Evolutionary conservation across 2,888 invertebrate species (phyloP), one percentile per base, ranked within the genome.

Genomic region (Mimumesa dahlbomi): DNA sequence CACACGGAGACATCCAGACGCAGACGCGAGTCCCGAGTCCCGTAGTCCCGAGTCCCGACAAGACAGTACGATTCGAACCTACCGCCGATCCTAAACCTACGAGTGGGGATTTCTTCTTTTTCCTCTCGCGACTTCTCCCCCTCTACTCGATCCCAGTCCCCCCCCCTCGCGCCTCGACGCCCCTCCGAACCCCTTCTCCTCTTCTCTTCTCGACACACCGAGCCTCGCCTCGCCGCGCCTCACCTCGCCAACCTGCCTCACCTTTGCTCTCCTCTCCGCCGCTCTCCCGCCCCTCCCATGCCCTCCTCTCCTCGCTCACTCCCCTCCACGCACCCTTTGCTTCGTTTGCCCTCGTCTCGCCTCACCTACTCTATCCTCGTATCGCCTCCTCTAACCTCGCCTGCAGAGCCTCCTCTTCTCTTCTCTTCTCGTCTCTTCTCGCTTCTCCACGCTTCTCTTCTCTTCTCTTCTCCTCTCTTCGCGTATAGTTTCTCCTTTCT

Each of bases 21-120:
- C 79, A 77, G 77, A 77, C 77, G 77, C 77, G 91, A 91, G 91
- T 68, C n/a, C n/a, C n/a, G n/a, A n/a, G n/a, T n/a, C n/a, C n/a
- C 74, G 79, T 76, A 77, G 77, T 79, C 77, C 79, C 77, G 91
- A 91, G 91, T 68, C 68, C 64, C 69, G 78, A 70, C 71, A 79
- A 81, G 82, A 85, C 84, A 83, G 84, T 84, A 82, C 82, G 73
- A 83, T 84, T 83, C 77, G 78, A 82, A 81, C 77, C 78, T 75
- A 75, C 71, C 71, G 56, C 57, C 69, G 43, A 61, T 66, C 69
- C 58, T 63, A 58, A 54, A 65, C 59, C 59, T 68, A 65, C 78
- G 78, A 83, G 88, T 81, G 86, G 87, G 84, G 85, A 83, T 86
- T 87, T 87, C 77, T 79, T 79, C 78, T 75, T 74, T 79, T 79